A percentile compares a stretch with the other conserved stretches of the same genome.
Evolutionary conservation across 2,113 vertebrate species (phyloP).

Genomic region (Protobothrops mucrosquamatus): DNA sequence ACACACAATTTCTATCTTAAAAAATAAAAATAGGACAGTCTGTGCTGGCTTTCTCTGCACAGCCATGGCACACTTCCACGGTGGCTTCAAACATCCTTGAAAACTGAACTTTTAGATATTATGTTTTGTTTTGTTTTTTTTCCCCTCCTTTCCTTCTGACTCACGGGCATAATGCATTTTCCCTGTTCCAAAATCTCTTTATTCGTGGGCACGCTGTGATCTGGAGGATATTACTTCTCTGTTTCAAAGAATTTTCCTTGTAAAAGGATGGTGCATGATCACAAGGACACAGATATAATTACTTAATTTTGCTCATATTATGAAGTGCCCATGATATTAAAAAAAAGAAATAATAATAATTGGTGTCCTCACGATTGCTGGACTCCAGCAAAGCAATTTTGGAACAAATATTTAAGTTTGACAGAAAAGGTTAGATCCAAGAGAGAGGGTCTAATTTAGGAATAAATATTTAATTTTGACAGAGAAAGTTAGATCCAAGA

Average conservation of each 20-base stretch:
- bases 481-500: not conserved
- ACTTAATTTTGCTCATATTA: not conserved
- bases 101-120: not conserved
- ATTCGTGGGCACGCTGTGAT: not conserved
- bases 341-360: not conserved
- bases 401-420: no score
- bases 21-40: not conserved
- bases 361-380: not conserved
- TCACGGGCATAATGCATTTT: not conserved
- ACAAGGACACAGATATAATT: not conserved
- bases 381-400: not conserved
- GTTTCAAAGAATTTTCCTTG: not conserved
- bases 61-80: not conserved
- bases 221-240: not conserved
- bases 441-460: not conserved
- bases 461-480: not conserved
- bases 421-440: not conserved
- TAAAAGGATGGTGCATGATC: not conserved
- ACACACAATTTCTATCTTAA: slow-evolving; percentile 64
- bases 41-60: not conserved
- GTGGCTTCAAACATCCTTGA: not conserved
- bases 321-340: not conserved
- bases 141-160: not conserved
- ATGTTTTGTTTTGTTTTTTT: not conserved
- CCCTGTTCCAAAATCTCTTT: not conserved